A percentile compares a stretch with the other conserved stretches of the same genome.
Evolutionary conservation across 2,888 invertebrate genomes (phyloP).

Genomic region (Aelia acuminata): DNA sequence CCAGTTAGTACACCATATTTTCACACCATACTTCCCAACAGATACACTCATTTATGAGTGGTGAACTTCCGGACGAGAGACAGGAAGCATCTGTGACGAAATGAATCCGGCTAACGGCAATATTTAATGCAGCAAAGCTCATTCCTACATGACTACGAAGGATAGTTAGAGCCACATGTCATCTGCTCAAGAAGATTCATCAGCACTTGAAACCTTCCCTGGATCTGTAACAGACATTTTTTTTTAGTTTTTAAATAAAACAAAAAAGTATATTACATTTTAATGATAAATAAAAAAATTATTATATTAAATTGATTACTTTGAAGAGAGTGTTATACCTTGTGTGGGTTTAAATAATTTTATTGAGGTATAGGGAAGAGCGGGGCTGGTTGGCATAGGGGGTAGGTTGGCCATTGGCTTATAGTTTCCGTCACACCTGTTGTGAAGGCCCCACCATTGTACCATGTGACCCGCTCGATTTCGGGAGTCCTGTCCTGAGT

Average conservation of each 20-base stretch:
- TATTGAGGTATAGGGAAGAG: no score
- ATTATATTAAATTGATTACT: no score
- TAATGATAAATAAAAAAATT: slow-evolving; percentile 14
- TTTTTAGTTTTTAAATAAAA: no score
- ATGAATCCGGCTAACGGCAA: neutral
- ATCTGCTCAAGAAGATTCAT: slow-evolving; percentile 75
- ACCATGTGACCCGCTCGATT: no score
- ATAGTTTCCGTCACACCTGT: no score
- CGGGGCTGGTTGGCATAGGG: no score
- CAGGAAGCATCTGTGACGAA: neutral
- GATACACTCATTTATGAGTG: neutral
- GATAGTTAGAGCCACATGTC: slow-evolving; percentile 68
- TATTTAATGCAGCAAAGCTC: neutral
- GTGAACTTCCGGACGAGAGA: neutral
- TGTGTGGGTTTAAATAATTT: no score
- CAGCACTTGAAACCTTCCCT: slow-evolving; percentile 73
- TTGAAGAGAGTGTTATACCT: no score
- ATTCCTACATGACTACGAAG: neutral
- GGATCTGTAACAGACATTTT: slow-evolving; percentile 70
- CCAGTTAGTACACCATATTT: neutral
- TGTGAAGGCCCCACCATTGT: no score
- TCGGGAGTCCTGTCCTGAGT: no score
- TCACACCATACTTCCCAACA: neutral
- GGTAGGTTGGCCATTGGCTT: no score
- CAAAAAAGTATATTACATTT: neutral